These are phyloP conservation scores for Ophthalmolycus amberensis DNA, from an alignment of 2,113 vertebrate genomes.

Conservation along the genomic window DNA sequence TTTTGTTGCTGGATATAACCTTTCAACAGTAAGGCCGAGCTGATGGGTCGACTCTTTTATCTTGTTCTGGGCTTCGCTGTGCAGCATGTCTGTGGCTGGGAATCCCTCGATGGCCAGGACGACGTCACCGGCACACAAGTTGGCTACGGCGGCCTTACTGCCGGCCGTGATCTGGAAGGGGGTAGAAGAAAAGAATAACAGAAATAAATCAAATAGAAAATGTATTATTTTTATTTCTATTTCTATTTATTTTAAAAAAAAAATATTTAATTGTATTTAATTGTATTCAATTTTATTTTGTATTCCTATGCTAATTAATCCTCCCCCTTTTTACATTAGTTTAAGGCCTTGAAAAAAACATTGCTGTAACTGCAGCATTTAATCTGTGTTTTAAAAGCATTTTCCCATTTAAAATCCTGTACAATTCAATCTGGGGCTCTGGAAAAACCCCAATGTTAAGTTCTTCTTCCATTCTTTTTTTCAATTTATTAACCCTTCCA, in stretches of 20 bases:
- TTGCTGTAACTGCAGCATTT: background rate
- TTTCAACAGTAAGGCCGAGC: constrained; percentile 92
- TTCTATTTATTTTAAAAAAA: too few relatives aligned
- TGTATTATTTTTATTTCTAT: background rate
- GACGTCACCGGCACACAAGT: constrained; percentile 92
- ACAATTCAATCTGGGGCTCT: background rate
- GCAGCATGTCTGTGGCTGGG: constrained; percentile 90
- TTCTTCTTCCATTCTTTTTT: background rate
- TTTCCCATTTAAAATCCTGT: too few relatives aligned
- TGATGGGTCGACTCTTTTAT: constrained; percentile 91
- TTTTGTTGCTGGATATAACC: constrained; percentile 77
- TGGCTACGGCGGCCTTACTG: constrained; percentile 91
- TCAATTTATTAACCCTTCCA: background rate
- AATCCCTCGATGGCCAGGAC: constrained; percentile 94
- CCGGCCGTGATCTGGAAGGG: constrained; percentile 91
- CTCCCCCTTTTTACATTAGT: too few relatives aligned
- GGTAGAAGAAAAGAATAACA: background rate
- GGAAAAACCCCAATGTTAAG: background rate
- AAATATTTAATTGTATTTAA: too few relatives aligned
- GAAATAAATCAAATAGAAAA: background rate
- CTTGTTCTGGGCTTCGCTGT: constrained; percentile 94
- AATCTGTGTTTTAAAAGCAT: background rate
- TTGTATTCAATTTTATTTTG: too few relatives aligned
- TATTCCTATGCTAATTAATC: background rate
- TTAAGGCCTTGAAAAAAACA: background rate